Base-by-base conservation (phyloP, 2,113 vertebrate genomes). In the Cyprinodon brontotheroides region DNA sequence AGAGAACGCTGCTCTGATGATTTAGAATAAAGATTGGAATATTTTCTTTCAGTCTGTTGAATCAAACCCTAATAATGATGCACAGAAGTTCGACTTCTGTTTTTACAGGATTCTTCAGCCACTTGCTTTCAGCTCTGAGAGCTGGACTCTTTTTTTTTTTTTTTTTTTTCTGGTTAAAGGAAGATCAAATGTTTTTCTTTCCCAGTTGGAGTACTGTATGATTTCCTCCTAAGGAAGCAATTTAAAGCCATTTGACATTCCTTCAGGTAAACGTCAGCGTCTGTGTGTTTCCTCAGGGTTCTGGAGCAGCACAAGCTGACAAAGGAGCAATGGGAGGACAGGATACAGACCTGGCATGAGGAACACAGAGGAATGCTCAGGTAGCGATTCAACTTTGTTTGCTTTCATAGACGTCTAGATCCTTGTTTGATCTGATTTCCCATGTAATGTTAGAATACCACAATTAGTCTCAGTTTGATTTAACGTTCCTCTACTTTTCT, bases 251-350 rank as follows among this genome's bases (percentile, higher is more conserved):
- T 63, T 61, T 17, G 1, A 57, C 64, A 62, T 84, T 77, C 65
- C 65, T 43, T 66, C 36, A 39, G 14, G 53, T 75, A 39, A 74
- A 81, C 37, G 59, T 86, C 41, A 74, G 38, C 75, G 36, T 45
- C 50, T 48, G 20, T 68, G 41, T 71, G 66, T 86, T 66, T 45
- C 5, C 59, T 43, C 74, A 99, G 98, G 20, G 98, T 99, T 73
- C 93, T 99, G 91, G 98, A 99, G 86, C 98, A 99, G 85, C 98
- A 99, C 91, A 99, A 99, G 92, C 92, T 99, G 82, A 99, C 97
- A 72, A 99, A 98, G 94, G 98, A 99, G 78, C 98, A 99, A 73
- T 99, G 98, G 98, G 98, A 99, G 92, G 98, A 98, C 92, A 95
- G 97, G 89, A 99, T 99, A 95, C 98, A 99, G 91, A 96, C 96